Conservation (phyloP, 53 echinoderm and acorn worm species). For the Paelopatides confundens region DNA sequence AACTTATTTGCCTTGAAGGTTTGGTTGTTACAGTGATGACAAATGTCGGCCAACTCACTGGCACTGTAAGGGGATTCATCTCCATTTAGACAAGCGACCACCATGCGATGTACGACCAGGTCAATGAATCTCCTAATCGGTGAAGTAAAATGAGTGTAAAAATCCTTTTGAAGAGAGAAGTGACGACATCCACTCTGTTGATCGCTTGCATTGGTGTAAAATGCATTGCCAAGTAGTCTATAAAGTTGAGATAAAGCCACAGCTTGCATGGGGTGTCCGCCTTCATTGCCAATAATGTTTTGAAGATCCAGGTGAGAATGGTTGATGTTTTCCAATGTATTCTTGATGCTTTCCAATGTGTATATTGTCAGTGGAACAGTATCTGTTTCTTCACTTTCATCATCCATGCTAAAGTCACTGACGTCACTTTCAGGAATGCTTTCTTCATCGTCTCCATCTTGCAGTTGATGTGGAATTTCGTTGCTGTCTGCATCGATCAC, state of each 20-base stretch:
- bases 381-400: background rate
- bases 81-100: constrained; percentile 60
- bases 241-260: constrained; percentile 61
- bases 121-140: constrained; percentile 95
- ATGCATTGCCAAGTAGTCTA: constrained; percentile 52
- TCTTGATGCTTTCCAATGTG: constrained; percentile 47
- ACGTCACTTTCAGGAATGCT: constrained; percentile 31
- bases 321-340: constrained; percentile 25
- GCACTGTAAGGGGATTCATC: constrained; percentile 68
- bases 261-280: constrained; percentile 69
- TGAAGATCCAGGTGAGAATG: background rate
- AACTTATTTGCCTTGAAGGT: constrained; percentile 74
- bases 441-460: background rate
- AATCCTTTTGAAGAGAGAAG: constrained; percentile 54
- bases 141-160: constrained; percentile 92
- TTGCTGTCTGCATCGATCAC: background rate
- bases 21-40: constrained; percentile 76
- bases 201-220: constrained; percentile 67
- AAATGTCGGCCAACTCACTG: constrained; percentile 62
- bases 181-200: constrained; percentile 3
- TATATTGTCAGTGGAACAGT: background rate
- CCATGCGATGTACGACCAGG: constrained; percentile 90
- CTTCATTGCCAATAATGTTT: constrained; percentile 73
- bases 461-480: too few relatives aligned
- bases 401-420: background rate